Percentiles rank a stretch among this genome's conserved stretches.
Evolutionary conservation across 2,113 vertebrate genomes (phyloP).

Genomic region (Ophiodon elongatus): DNA sequence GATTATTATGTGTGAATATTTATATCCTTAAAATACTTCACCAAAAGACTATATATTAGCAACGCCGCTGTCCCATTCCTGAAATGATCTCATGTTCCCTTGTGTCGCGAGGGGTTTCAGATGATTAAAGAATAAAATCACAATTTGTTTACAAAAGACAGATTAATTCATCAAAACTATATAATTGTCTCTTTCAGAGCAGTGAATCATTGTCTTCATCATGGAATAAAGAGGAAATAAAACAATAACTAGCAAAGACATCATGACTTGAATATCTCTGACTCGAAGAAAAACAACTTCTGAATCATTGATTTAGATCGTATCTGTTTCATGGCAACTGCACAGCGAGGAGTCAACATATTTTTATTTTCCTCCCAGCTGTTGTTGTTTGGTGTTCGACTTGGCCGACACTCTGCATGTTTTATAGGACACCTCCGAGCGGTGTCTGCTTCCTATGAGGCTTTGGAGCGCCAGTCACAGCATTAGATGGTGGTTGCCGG

Average conservation of each 20-base stretch:
- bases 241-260: conserved; percentile 28
- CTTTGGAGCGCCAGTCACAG: conserved; percentile 81
- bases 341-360: conserved; percentile 50
- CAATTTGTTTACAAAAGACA: conserved; percentile 46
- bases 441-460: conserved; percentile 64
- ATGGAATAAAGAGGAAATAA: too few species aligned
- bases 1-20: conserved; percentile 24
- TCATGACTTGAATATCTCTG: conserved; percentile 22
- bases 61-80: conserved; percentile 35
- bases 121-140: conserved; percentile 46
- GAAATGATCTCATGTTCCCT: conserved; percentile 42
- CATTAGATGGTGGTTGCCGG: conserved; percentile 70
- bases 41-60: conserved; percentile 6
- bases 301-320: conserved; percentile 56
- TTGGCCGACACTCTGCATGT: conserved; percentile 64
- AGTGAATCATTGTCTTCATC: conserved; percentile 65
- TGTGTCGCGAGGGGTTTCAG: conserved; percentile 35
- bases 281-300: conserved; percentile 56
- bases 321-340: conserved; percentile 53
- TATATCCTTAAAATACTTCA: conserved; percentile 9
- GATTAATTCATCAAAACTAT: conserved; percentile 46
- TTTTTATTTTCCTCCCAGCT: conserved; percentile 63
- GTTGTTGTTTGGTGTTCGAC: conserved; percentile 71
- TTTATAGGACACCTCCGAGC: conserved; percentile 69
- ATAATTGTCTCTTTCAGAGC: conserved; percentile 37